Base-by-base conservation (phyloP, 2,888 invertebrate species). In the Drosophila basisetae region DNA sequence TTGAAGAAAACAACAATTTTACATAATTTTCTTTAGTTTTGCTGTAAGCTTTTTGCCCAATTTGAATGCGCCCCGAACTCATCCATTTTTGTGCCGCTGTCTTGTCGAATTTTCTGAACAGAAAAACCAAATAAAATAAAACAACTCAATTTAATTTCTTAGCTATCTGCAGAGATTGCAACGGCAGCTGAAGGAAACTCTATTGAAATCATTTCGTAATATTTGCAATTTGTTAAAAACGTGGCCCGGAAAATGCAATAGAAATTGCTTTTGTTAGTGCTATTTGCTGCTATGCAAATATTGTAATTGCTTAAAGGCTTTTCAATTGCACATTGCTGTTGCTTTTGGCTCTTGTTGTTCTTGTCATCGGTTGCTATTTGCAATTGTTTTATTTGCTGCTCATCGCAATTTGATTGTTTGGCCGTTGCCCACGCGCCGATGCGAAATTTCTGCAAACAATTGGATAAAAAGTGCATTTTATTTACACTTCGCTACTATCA, bases 201-300 rank as follows among this genome's bases (percentile, higher is more conserved):
- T 74, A 86, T 77, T 68, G 75, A 73, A 76, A 91, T 84, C 65
- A 89, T 89, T 91, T 87, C 80, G 75, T 89, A 87, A 87, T 78
- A 89, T 89, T 89, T 78, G 72, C 76, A 82, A 89, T 76, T 80
- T 82, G 83, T 69, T 71, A 73, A 84, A 82, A 85, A 89, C 78
- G 90, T 90, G 75, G 56, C 55, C 73, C 63, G 68, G 69, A 89
- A 78, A 69, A 71, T 65, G 63, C 47, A 55, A 52, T 59, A 31
- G 22, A 73, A 67, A 76, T 80, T 80, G 62, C 55, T 49, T 62
- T 82, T 33, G 64, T 82, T 62, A 47, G 9, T 47, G 47, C 28
- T 43, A 56, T 41, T 68, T 49, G 39, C 49, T 59, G 63, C 59
- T 52, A 84, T 75, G 84, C 78, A 82, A 84, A 84, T 87, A 76